Base-by-base conservation (phyloP, 2,888 invertebrate genomes). In the Sphecodes monilicornis region DNA sequence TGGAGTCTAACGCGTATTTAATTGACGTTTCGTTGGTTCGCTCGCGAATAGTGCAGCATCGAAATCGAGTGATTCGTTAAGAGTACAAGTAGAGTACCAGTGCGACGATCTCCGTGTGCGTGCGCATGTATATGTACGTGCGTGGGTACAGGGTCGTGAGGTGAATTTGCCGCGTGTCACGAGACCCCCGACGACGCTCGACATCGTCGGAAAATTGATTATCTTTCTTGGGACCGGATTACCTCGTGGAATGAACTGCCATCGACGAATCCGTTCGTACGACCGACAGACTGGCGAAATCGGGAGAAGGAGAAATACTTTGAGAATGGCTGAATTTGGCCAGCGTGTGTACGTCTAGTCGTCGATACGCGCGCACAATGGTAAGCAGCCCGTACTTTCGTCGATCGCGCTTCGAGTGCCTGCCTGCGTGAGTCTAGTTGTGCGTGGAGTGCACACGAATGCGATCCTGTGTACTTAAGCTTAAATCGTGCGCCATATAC, bases 101-200 rank as follows among this genome's bases (percentile, higher is more conserved):
- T 60, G 16, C 66, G 32, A 64, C 75, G 85, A 41, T 22, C 66
- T 26, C 68, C n/a, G 85, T 82, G 71, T 76, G 73, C 79, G 74
- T 36, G 66, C 32, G 60, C 60, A 60, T 60, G 60, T 60, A 29
- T 79, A 77, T 85, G 76, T 88, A 79, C 69, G 84, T 84, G 88
- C 86, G 87, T 88, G 87, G 86, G 91, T 88, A 90, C 91, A 87
- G 89, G 88, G 89, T 89, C 85, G 90, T 79, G 85, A 90, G 83
- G 89, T 89, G 89, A 89, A 89, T 83, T 82, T 81, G 81, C 81
- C 26, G 71, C 76, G 77, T 77, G 75, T 68, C 70, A 43, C 76
- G 68, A 72, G 64, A 66, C 71, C 39, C 32, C 36, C 36, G 32
- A 22, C 66, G 36, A 36, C 36, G 18, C 66, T 86, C 79, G 70